These are phyloP conservation scores for Pantala flavescens DNA, from an alignment of 1,140 invertebrate species.

Conservation along the genomic window DNA sequence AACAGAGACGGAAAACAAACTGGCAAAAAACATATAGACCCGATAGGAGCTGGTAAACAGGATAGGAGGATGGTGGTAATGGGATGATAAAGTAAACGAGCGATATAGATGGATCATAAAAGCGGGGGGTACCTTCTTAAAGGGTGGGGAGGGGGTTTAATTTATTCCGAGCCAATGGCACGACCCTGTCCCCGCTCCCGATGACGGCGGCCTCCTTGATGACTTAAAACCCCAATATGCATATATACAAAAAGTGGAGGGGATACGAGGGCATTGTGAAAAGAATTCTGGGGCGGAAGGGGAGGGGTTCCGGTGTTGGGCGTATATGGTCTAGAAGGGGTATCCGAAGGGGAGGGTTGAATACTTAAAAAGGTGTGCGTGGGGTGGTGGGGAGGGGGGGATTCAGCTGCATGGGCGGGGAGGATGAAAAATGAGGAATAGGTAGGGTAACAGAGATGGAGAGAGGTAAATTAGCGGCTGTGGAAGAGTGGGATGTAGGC, in stretches of 20 bases:
- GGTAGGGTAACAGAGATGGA: not conserved
- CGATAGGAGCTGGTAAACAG: too few species aligned
- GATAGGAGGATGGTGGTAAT: too few species aligned
- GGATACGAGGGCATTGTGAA: not conserved
- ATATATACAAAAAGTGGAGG: not conserved
- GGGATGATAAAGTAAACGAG: too few species aligned
- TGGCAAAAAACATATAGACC: not conserved
- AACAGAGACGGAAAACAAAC: not conserved
- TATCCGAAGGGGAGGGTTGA: not conserved
- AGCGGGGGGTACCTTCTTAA: too few species aligned
- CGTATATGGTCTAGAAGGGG: not conserved
- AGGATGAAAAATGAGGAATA: not conserved
- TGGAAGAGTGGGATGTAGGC: too few species aligned
- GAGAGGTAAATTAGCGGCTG: not conserved
- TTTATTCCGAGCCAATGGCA: not conserved
- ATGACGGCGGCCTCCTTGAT: not conserved
- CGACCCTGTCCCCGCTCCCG: not conserved
- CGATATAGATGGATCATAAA: too few species aligned
- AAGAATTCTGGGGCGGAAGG: not conserved
- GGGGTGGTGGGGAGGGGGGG: not conserved
- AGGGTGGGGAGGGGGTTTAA: not conserved
- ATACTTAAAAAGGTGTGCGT: not conserved
- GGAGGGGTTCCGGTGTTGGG: not conserved
- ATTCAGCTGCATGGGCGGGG: slow-evolving; percentile 5
- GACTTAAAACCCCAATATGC: slow-evolving; percentile 5